Base-by-base conservation (phyloP, 2,888 invertebrate species). In the Platycheirus albimanus region DNA sequence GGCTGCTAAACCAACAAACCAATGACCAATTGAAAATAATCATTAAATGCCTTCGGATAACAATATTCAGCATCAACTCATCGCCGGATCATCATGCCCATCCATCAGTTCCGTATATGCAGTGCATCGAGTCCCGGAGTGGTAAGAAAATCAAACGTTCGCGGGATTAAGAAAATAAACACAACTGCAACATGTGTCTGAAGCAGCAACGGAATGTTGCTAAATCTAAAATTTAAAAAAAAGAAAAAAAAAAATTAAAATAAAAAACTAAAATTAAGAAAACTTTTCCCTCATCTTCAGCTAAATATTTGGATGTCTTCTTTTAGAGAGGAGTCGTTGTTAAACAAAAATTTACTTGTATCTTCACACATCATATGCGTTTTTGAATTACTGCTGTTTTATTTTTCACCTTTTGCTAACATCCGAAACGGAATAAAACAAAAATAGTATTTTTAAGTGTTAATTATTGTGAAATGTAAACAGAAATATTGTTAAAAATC, bases 1-100 rank as follows among this genome's bases (percentile, higher is more conserved):
- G 80, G 77, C 77, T 80, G 75, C 67, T 80, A 84, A 75, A 72
- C 74, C 84, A 85, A 85, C 81, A 85, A 85, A 85, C 85, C 78
- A 78, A 85, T 85, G 85, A 85, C 85, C 85, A 85, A 85, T 85
- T 85, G 72, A 85, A 85, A 85, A 85, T 85, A 85, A 85, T 85
- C 85, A 81, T 77, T 69, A 69, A 83, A 78, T 54, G 81, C 69
- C 72, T 78, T 71, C 69, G 72, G 70, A 76, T 78, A 84, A 85
- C 84, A 84, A 85, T 58, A 58, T 84, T 84, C 79, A 74, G 69
- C 11, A 24, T 41, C 63, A 74, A 64, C 72, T 69, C 78, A 83
- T 61, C 47, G 56, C 45, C 69, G 30, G 56, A 81, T 79, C 72
- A 75, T 61, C 71, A 61, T 61, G 71, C 47, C 77, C 72, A 78